phyloP scores from a whole-genome alignment of 2,113 vertebrate genomes.

The Aptenodytes forsteri region DNA sequence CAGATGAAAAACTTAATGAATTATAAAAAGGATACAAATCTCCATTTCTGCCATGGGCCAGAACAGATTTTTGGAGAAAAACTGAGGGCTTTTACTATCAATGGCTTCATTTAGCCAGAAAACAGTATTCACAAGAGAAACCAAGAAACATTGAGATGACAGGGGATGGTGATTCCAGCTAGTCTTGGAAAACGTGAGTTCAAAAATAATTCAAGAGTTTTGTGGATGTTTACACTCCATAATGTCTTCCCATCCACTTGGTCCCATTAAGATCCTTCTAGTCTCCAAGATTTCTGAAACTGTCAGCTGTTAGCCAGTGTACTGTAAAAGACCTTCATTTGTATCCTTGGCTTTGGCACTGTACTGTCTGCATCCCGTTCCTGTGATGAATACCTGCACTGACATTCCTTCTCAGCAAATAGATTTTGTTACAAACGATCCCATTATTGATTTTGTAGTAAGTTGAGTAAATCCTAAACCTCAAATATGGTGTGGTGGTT shows the following conservation, averaged over 20 bases:
- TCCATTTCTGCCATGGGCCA: background rate
- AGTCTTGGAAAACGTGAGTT: background rate
- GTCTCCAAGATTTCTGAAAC: background rate
- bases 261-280: background rate
- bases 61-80: background rate
- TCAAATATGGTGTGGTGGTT: background rate
- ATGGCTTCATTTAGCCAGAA: background rate
- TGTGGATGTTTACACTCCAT: background rate
- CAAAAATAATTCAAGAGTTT: background rate
- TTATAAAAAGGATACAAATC: background rate
- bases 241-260: background rate
- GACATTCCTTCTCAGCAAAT: conserved; percentile 42
- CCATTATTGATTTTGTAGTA: conserved; percentile 53
- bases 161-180: background rate
- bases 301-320: background rate
- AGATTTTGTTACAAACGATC: conserved; percentile 44
- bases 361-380: background rate
- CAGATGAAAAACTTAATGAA: background rate
- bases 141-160: background rate
- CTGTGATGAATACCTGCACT: background rate
- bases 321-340: conserved; percentile 21
- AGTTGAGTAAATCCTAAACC: conserved; percentile 49
- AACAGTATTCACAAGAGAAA: background rate
- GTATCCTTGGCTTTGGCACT: conserved; percentile 9
- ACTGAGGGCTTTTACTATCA: background rate